Percentiles rank a stretch among this genome's conserved stretches.
Conservation (phyloP, 2,888 invertebrate species). For the Troilus luridus region DNA sequence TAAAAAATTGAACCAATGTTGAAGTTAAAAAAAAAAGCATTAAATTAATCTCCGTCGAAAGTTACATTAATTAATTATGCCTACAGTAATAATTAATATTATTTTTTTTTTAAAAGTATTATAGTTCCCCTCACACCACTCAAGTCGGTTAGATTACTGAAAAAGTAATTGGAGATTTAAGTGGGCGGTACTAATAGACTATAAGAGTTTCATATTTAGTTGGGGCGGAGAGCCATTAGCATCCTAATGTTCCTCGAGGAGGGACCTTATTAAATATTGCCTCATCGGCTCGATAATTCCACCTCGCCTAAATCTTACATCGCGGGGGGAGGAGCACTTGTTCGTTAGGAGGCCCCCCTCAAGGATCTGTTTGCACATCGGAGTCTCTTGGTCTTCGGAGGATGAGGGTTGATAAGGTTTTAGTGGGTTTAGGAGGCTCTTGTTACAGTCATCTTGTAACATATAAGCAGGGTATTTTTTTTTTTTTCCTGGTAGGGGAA, state of each 20-base stretch:
- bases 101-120: background rate
- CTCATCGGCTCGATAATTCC: slow-evolving; percentile 11
- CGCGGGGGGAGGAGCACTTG: background rate
- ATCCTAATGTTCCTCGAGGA: background rate
- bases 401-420: background rate
- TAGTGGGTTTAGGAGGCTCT: background rate
- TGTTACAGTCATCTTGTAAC: background rate
- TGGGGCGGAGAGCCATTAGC: slow-evolving; percentile 8
- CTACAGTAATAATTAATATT: background rate
- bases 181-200: background rate
- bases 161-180: background rate
- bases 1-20: too few species aligned
- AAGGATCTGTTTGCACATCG: background rate
- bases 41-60: too few species aligned
- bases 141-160: background rate
- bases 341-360: background rate
- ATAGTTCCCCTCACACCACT: background rate
- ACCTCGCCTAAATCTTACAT: background rate
- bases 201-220: slow-evolving; percentile 9
- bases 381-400: background rate
- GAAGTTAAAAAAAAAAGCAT: too few species aligned
- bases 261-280: slow-evolving; percentile 26
- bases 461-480: too few species aligned
- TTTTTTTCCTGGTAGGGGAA: too few species aligned
- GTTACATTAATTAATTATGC: too few species aligned